A percentile compares a stretch with the other conserved stretches of the same genome.
phyloP scores from a whole-genome alignment of 2,113 vertebrate species.

The Xenus cinereus region DNA sequence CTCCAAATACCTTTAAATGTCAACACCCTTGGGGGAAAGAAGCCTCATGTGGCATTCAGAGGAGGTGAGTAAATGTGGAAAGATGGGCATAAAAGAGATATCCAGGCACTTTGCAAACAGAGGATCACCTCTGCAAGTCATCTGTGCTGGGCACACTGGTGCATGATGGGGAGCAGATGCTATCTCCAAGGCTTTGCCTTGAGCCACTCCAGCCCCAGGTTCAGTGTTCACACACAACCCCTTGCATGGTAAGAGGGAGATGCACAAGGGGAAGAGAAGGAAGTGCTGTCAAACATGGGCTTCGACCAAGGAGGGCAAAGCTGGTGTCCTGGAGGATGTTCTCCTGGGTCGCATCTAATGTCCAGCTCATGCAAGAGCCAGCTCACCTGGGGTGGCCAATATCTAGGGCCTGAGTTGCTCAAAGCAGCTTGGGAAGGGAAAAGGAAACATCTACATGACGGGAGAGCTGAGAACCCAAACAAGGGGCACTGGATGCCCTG shows the following conservation, averaged over 20 bases:
- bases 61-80: not conserved
- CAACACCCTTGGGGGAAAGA: not conserved
- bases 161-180: not conserved
- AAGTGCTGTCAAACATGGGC: not conserved
- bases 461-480: not conserved
- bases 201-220: not conserved
- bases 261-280: not conserved
- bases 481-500: not conserved
- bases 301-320: not conserved
- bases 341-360: not conserved
- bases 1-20: not conserved
- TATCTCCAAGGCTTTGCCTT: not conserved
- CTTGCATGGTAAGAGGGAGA: not conserved
- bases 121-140: not conserved
- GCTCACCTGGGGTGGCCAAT: fast-evolving
- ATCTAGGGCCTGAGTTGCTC: not conserved
- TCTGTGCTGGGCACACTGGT: not conserved
- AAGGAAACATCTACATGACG: not conserved
- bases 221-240: fast-evolving
- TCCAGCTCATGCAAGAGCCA: not conserved
- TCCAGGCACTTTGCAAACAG: not conserved
- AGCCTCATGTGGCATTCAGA: not conserved
- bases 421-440: not conserved
- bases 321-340: not conserved
- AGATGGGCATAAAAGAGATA: not conserved